These are phyloP conservation scores for Ashinkailepas kermadecensis DNA, from an alignment of 2,888 invertebrate species.

Conservation along the genomic window DNA sequence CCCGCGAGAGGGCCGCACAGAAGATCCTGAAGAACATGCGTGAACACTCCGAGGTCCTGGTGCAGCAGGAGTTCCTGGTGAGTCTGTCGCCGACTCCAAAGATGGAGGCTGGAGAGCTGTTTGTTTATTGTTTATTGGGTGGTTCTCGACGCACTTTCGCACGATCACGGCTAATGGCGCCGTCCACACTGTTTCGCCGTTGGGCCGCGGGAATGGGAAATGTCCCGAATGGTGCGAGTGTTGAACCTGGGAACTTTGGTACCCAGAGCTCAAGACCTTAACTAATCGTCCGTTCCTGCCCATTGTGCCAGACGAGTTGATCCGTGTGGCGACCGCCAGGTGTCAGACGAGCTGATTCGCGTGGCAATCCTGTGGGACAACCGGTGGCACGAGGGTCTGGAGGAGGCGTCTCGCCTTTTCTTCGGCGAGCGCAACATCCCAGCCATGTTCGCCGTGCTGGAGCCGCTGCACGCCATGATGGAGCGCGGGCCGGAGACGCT, in stretches of 20 bases:
- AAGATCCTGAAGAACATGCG: conserved; percentile 92
- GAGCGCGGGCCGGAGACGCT: conserved; percentile 89
- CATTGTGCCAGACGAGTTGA: no score
- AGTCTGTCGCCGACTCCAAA: conserved; percentile 38
- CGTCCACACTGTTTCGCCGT: no score
- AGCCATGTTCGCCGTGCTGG: conserved; percentile 92
- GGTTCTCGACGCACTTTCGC: no score
- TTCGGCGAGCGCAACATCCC: conserved; percentile 93
- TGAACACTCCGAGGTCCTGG: conserved; percentile 83
- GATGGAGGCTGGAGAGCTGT: no score
- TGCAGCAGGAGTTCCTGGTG: conserved; percentile 92
- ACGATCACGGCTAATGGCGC: no score
- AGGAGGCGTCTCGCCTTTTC: conserved; percentile 86
- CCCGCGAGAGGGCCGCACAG: conserved; percentile 82
- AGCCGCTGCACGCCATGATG: conserved; percentile 88
- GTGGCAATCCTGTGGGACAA: conserved; percentile 99
- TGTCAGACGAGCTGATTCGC: conserved; percentile 43
- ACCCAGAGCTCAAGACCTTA: no score
- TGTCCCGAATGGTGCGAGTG: no score
- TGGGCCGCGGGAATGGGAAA: no score
- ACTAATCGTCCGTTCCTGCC: no score
- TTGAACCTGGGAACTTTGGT: no score
- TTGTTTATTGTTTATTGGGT: no score
- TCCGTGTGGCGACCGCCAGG: conserved; percentile 24
- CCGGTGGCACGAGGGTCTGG: conserved; percentile 95